These are phyloP conservation scores for Bungarus multicinctus DNA, from an alignment of 2,113 vertebrate species.

Conservation along the genomic window DNA sequence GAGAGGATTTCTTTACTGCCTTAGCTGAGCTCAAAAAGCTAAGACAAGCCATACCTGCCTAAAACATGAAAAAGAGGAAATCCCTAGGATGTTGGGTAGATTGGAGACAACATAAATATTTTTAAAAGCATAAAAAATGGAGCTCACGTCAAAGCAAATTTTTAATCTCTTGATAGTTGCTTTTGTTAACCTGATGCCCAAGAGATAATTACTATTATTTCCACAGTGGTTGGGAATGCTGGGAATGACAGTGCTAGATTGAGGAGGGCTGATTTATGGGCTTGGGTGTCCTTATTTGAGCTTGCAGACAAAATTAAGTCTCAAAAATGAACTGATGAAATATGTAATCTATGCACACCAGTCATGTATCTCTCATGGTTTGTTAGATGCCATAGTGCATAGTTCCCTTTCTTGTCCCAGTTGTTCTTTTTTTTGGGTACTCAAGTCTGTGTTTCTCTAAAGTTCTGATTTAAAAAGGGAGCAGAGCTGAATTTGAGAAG, in stretches of 20 bases:
- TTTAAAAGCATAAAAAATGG: not conserved
- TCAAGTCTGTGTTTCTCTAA: not conserved
- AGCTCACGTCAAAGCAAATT: not conserved
- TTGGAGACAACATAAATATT: not conserved
- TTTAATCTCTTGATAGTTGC: not conserved
- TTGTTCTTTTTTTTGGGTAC: not conserved
- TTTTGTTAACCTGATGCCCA: not conserved
- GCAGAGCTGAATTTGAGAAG: conserved; percentile 27
- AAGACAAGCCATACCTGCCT: not conserved
- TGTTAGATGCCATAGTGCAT: not conserved
- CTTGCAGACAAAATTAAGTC: not conserved
- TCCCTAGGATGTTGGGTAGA: not conserved
- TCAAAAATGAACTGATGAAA: not conserved
- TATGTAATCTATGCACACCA: not conserved
- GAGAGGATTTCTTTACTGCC: not conserved
- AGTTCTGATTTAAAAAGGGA: not conserved
- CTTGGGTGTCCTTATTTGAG: not conserved
- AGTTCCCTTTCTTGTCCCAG: not conserved
- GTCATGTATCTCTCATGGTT: not conserved
- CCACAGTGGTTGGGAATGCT: not conserved
- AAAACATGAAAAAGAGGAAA: not conserved
- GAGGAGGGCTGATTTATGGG: not conserved
- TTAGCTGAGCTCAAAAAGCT: not conserved
- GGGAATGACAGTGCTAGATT: not conserved
- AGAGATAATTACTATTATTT: not conserved